phyloP scores from a whole-genome alignment of 2,888 invertebrate species.

The Folsomia candida region DNA sequence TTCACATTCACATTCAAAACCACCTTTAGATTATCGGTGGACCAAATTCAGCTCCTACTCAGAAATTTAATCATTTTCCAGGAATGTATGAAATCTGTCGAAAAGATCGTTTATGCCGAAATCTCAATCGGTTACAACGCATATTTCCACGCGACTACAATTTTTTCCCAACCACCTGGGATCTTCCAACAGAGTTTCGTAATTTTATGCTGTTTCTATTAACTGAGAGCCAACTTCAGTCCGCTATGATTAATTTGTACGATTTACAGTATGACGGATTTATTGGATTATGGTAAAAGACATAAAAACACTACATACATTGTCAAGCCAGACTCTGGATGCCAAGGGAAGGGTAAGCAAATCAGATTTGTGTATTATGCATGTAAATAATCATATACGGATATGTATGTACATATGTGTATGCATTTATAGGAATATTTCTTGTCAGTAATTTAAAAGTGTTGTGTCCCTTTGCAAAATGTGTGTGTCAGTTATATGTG shows the following conservation, averaged over 20 bases:
- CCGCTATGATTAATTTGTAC: background rate
- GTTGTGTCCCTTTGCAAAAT: constrained; percentile 72
- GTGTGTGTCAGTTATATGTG: constrained; percentile 80
- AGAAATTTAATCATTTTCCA: constrained; percentile 90
- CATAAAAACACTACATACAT: constrained; percentile 76
- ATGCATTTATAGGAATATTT: no score
- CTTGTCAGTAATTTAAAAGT: constrained; percentile 77
- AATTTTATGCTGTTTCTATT: no score
- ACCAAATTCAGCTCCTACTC: constrained; percentile 52
- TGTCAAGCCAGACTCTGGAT: constrained; percentile 85
- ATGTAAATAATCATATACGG: no score
- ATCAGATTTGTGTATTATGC: no score
- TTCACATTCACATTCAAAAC: background rate
- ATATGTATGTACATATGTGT: no score
- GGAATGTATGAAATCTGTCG: constrained; percentile 85
- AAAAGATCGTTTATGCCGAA: constrained; percentile 83
- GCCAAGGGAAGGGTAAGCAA: constrained; percentile 86
- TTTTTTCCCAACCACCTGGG: constrained; percentile 92
- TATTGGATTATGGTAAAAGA: constrained; percentile 62
- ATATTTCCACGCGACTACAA: constrained; percentile 85
- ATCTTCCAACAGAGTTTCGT: constrained; percentile 86
- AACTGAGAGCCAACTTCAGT: no score
- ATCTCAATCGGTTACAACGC: constrained; percentile 83
- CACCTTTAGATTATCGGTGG: background rate
- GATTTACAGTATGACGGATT: constrained; percentile 66